Conservation (phyloP, 1,140 invertebrate genomes). For the Drosophila tristis region DNA sequence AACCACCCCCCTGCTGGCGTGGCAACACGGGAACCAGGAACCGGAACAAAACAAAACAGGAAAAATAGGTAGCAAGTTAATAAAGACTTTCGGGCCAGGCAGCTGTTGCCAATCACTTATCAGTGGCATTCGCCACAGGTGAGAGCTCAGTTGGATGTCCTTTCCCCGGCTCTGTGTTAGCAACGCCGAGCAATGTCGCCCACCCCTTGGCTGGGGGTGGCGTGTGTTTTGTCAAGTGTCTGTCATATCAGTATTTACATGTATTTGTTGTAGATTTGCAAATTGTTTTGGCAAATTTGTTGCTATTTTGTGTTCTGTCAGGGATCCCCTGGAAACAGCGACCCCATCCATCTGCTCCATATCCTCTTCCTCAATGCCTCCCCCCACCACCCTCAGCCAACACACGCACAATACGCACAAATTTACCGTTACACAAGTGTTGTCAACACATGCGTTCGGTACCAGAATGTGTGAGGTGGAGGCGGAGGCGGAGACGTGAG, state of each 20-base stretch:
- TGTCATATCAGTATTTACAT: conserved; percentile 82
- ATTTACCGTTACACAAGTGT: conserved; percentile 81
- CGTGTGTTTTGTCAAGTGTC: conserved; percentile 54
- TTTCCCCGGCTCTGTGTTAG: conserved; percentile 21
- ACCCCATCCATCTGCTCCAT: background rate
- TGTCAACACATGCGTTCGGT: conserved; percentile 77
- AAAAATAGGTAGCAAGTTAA: conserved; percentile 52
- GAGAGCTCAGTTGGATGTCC: conserved; percentile 13
- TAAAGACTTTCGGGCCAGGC: conserved; percentile 54
- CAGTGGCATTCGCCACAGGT: conserved; percentile 48
- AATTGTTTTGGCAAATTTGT: conserved; percentile 83
- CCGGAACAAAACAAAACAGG: background rate
- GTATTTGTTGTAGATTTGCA: conserved; percentile 79
- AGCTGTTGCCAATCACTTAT: conserved; percentile 59
- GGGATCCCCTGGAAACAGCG: conserved; percentile 42
- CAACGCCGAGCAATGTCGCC: background rate
- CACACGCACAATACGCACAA: conserved; percentile 75
- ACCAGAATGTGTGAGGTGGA: conserved; percentile 27
- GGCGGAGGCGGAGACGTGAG: no score
- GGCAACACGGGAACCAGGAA: no score
- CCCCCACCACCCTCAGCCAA: background rate
- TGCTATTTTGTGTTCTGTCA: conserved; percentile 60
- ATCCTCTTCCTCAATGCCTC: background rate
- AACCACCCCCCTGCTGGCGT: no score
- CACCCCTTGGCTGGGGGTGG: background rate